Percentiles rank a stretch among this genome's conserved stretches.
phyloP scores from a whole-genome alignment of 2,888 invertebrate species.

The Trissoscelio sp. region DNA sequence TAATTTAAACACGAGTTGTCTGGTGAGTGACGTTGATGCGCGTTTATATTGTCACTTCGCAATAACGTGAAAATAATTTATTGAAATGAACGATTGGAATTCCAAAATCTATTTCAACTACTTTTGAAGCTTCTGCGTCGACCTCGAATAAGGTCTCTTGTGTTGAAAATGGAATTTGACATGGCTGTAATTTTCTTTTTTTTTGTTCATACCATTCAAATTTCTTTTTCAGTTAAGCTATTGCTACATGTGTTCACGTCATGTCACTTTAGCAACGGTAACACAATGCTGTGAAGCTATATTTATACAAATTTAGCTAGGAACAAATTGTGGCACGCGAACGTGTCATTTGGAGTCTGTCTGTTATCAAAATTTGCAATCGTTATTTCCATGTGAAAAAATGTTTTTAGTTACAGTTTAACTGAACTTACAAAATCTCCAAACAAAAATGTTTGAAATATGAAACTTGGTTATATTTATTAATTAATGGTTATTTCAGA shows the following conservation, averaged over 20 bases:
- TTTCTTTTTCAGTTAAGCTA: constrained; percentile 2
- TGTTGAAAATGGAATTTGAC: constrained; percentile 2
- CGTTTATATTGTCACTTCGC: constrained; percentile 2
- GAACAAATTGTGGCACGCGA: constrained; percentile 28
- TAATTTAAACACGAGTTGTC: not conserved
- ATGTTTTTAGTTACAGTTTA: no score
- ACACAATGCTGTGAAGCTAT: constrained; percentile 13
- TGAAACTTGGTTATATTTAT: no score
- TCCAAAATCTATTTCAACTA: constrained; percentile 8
- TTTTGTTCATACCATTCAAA: constrained; percentile 7
- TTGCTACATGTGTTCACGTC: constrained; percentile 38
- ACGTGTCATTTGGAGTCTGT: constrained; percentile 15
- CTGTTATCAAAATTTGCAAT: constrained; percentile 3
- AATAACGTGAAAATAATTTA: constrained; percentile 1
- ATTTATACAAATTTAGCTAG: constrained; percentile 22
- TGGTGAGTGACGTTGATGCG: constrained; percentile 12
- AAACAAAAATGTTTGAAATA: no score
- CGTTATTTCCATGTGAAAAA: no score
- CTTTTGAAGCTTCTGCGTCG: no score
- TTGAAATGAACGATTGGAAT: constrained; percentile 18
- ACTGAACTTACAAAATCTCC: no score
- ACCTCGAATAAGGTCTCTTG: no score
- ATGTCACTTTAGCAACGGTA: constrained; percentile 14
- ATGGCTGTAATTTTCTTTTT: not conserved
- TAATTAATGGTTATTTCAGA: no score